phyloP scores from a whole-genome alignment of 2,113 vertebrate genomes.

The Leptobrachium ailaonicum region DNA sequence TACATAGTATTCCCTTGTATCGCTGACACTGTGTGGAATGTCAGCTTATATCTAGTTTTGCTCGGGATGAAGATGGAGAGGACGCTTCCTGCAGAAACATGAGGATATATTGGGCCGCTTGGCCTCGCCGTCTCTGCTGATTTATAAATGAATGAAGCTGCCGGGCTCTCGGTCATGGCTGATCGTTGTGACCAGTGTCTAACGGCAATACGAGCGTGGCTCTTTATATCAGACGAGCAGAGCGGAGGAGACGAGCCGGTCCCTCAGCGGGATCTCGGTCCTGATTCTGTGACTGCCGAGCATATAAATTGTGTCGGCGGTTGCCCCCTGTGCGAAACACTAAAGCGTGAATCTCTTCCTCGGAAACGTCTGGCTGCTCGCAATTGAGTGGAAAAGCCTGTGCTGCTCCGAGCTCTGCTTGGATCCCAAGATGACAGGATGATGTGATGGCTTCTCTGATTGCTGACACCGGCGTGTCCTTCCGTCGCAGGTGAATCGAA shows the following conservation, averaged over 20 bases:
- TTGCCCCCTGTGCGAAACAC: slow-evolving; percentile 46
- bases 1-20: too few relatives aligned
- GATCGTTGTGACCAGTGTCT: slow-evolving; percentile 32
- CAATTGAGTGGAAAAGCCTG: slow-evolving; percentile 38
- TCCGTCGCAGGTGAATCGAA: neutral
- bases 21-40: too few relatives aligned
- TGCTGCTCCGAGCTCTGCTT: neutral
- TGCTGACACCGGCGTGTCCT: neutral
- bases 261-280: slow-evolving; percentile 39
- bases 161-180: slow-evolving; percentile 9
- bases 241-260: slow-evolving; percentile 4
- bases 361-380: slow-evolving; percentile 23
- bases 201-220: slow-evolving; percentile 25
- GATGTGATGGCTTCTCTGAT: neutral
- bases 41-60: too few relatives aligned
- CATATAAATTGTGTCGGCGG: slow-evolving; percentile 51
- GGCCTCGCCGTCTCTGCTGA: too few relatives aligned
- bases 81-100: too few relatives aligned
- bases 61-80: too few relatives aligned
- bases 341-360: slow-evolving; percentile 23
- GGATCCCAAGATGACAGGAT: neutral
- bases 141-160: slow-evolving; percentile 6
- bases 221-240: slow-evolving; percentile 14
- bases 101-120: too few relatives aligned
- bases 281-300: slow-evolving; percentile 43